Evolutionary conservation across 2,113 vertebrate genomes (phyloP), one percentile per base, ranked within the genome.

Genomic region (Callopanchax toddi): DNA sequence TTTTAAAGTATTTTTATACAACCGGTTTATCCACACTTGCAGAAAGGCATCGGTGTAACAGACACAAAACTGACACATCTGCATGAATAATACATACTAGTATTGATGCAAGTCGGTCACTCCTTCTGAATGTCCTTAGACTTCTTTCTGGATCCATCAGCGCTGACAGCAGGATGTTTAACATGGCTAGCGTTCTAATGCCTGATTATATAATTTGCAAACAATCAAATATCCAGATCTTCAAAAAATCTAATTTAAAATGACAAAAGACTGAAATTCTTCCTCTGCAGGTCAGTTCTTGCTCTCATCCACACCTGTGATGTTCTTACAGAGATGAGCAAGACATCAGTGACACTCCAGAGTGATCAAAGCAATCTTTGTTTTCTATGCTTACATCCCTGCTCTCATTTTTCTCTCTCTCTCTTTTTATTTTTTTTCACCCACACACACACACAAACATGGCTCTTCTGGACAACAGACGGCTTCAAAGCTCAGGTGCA

Each of bases 401-500:
- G 64, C 66, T 63, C 55, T 46, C 21, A 55, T 60, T 9, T 29
- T 59, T 22, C 66, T 40, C 25, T 52, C 43, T 25, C 18, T 32
- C 45, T 61, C 23, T 55, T n/a, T 60, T 25, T 32, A 2, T 65
- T 48, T 43, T 26, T 43, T 50, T 37, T 53, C 40, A 32, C 26
- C 49, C 29, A 71, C 44, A 68, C 26, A 74, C 5, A 63, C 46
- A 68, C 52, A 68, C 20, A 68, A 52, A 71, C 34, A 29, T 52
- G 45, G 58, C 68, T 75, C 69, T 65, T 81, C 26, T 40, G 57
- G 72, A 72, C 69, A 72, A 34, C 57, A 39, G 59, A 65, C 61
- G 67, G 76, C 83, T 84, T 81, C 76, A 81, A 89, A 91, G 89
- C 91, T 91, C 92, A 93, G 92, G 91, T 93, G 91, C 55, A 52